Base-by-base conservation (phyloP, 2,888 invertebrate species). In the Calameuta filiformis region DNA sequence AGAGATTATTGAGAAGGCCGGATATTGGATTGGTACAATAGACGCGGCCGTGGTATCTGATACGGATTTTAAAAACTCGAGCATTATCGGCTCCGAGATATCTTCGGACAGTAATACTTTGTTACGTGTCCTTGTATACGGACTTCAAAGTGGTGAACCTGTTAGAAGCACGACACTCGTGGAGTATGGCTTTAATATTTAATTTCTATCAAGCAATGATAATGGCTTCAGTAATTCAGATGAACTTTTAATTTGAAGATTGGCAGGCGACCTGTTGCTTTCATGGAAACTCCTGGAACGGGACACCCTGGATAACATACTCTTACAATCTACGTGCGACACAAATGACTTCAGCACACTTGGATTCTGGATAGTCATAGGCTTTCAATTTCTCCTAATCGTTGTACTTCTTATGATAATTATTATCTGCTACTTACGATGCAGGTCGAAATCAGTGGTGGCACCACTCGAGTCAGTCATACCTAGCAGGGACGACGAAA, bases 21-120 rank as follows among this genome's bases (percentile, higher is more conserved):
- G 78, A 75, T 73, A 76, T 78, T 56, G 73, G 75, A 68, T 78
- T 1, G 15, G 37, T 23, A 37, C 78, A 6, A 23, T 78, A 15
- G 76, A 71, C n/a, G 56, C 75, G 68, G 78, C 78, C 1, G 78
- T 78, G 31, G 34, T 78, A 30, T 78, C 78, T 9, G 78, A 37
- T 68, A 56, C 9, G 56, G 23, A 56, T 23, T 9, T 56, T 56
- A 23, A 9, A 9, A 78, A 73, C 11, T 78, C 73, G n/a, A 40
- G 35, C 12, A 30, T 40, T 6, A 40, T 73, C 69, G 12, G 33
- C 23, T 4, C 75, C 1, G 73, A 31, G n/a, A 71, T 69, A 73
- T 30, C 75, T 4, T 12, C 73, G 11, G 56, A 71, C 35, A 12
- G 35, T 15, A 75, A 78, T 37, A 78, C 78, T 11, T 73, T 78